These are phyloP conservation scores for Lamprotornis superbus DNA, from an alignment of 2,113 vertebrate genomes.

Conservation along the genomic window DNA sequence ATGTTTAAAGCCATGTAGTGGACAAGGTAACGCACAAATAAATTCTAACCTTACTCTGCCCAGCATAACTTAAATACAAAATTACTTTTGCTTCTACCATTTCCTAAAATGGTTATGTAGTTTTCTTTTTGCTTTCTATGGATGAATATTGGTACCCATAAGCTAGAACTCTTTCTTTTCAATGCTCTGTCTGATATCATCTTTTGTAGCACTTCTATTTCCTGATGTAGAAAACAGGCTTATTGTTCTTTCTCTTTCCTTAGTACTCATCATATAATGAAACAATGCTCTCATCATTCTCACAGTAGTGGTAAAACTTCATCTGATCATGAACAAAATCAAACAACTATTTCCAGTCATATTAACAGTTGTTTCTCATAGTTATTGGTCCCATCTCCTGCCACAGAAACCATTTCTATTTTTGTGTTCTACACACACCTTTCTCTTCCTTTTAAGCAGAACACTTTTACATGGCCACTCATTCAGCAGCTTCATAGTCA, in stretches of 20 bases:
- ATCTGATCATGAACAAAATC: background rate
- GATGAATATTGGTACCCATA: fast-evolving
- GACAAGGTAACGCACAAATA: background rate
- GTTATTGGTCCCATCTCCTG: background rate
- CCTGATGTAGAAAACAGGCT: background rate
- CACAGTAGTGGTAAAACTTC: background rate
- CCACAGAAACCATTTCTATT: background rate
- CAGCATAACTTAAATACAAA: background rate
- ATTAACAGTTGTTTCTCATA: background rate
- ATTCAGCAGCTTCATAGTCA: background rate
- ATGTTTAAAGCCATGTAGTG: background rate
- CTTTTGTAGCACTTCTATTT: background rate
- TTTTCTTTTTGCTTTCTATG: background rate
- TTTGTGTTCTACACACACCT: background rate
- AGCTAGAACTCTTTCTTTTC: background rate
- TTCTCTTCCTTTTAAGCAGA: background rate
- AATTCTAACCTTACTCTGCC: background rate
- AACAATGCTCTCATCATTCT: background rate
- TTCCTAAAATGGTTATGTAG: background rate
- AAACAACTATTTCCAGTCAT: background rate
- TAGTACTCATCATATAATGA: background rate
- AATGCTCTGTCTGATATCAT: background rate
- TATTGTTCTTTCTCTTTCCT: background rate
- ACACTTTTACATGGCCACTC: background rate
- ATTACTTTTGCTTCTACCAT: background rate